These are phyloP conservation scores for Cerastoderma edule DNA, from an alignment of 2,888 invertebrate species.

Conservation along the genomic window DNA sequence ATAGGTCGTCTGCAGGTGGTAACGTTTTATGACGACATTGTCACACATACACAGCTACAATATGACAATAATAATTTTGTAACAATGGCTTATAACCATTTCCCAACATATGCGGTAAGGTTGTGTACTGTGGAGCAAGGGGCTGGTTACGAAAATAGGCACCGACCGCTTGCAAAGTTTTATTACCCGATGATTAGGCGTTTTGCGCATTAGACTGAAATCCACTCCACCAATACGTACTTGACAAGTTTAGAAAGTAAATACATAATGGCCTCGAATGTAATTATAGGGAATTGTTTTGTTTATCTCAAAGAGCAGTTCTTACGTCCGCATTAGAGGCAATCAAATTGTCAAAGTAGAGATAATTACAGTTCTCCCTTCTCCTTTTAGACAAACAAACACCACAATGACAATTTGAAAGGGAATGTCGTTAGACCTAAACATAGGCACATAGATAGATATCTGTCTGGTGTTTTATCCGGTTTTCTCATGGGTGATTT, in stretches of 20 bases:
- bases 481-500: too few species aligned
- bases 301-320: slow-evolving; percentile 2
- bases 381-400: neutral
- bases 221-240: neutral
- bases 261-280: neutral
- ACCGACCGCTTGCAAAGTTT: neutral
- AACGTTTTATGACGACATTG: too few species aligned
- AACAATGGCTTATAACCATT: too few species aligned
- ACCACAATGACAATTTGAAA: neutral
- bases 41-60: too few species aligned
- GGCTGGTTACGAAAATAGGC: too few species aligned
- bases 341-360: slow-evolving; percentile 25
- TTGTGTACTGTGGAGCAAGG: too few species aligned
- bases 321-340: slow-evolving; percentile 2
- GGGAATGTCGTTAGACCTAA: too few species aligned
- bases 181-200: slow-evolving; percentile 8
- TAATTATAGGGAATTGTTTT: slow-evolving; percentile 9
- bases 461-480: too few species aligned
- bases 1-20: too few species aligned
- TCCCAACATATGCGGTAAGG: too few species aligned
- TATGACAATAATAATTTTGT: too few species aligned
- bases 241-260: neutral
- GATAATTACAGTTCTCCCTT: slow-evolving; percentile 11
- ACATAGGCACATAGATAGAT: too few species aligned
- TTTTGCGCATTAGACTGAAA: slow-evolving; percentile 10